Conservation (phyloP, 2,888 invertebrate species). For the Noctua janthina region DNA sequence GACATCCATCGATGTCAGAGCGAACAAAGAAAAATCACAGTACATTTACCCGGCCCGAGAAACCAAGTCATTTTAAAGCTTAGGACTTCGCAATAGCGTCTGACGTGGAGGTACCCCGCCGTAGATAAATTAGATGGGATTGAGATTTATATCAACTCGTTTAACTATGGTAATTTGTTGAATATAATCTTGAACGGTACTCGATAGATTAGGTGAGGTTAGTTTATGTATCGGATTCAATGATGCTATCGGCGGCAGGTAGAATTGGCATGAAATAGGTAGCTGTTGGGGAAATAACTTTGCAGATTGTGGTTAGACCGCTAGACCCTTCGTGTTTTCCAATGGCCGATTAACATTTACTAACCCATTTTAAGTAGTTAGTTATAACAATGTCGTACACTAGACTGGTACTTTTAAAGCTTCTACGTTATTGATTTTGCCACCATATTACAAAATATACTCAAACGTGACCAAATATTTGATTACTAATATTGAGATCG, state of each 20-base stretch:
- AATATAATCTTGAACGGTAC: slow-evolving; percentile 47
- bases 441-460: background rate
- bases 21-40: slow-evolving; percentile 79
- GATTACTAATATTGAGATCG: background rate
- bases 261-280: slow-evolving; percentile 2
- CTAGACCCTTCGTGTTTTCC: slow-evolving; percentile 11
- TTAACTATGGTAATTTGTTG: slow-evolving; percentile 56
- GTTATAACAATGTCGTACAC: background rate
- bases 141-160: slow-evolving; percentile 57
- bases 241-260: slow-evolving; percentile 10
- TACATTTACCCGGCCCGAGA: slow-evolving; percentile 72
- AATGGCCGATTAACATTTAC: background rate
- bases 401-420: background rate
- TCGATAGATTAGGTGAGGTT: slow-evolving; percentile 35
- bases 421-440: background rate
- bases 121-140: slow-evolving; percentile 59
- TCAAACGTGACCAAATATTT: background rate
- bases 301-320: background rate
- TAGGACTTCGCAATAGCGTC: slow-evolving; percentile 56
- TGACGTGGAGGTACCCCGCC: slow-evolving; percentile 45
- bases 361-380: background rate
- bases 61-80: slow-evolving; percentile 71
- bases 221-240: slow-evolving; percentile 31
- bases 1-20: slow-evolving; percentile 80
- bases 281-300: background rate